Percentiles rank a stretch among this genome's conserved stretches.
phyloP scores from a whole-genome alignment of 2,888 invertebrate species.

The Alloscopus bannaensis region DNA sequence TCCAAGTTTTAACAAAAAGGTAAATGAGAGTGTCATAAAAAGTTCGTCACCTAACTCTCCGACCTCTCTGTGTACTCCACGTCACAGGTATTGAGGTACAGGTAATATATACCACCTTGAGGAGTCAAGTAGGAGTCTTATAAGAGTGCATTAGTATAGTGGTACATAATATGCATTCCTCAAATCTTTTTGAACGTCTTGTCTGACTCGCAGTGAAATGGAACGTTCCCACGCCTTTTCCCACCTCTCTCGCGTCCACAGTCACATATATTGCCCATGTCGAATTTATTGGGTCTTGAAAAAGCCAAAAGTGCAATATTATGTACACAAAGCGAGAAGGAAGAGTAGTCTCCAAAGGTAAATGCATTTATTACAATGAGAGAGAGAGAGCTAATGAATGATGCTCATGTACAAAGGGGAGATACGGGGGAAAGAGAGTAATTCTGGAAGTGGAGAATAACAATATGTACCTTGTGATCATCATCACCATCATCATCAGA shows the following conservation, averaged over 20 bases:
- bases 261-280: too few relatives aligned
- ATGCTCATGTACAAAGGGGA: neutral
- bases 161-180: slow-evolving; percentile 11
- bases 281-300: slow-evolving; percentile 67
- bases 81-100: neutral
- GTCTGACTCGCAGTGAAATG: slow-evolving; percentile 29
- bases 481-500: slow-evolving; percentile 2
- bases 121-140: neutral
- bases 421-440: slow-evolving; percentile 30
- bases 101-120: neutral
- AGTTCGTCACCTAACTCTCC: slow-evolving; percentile 57
- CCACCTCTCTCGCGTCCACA: too few relatives aligned
- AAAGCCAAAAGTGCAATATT: slow-evolving; percentile 56
- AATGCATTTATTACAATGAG: too few relatives aligned
- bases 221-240: slow-evolving; percentile 70
- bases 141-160: slow-evolving; percentile 22
- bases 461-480: slow-evolving; percentile 30
- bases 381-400: too few relatives aligned
- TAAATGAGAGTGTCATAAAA: slow-evolving; percentile 73
- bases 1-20: slow-evolving; percentile 60
- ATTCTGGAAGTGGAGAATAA: slow-evolving; percentile 39
- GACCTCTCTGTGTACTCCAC: neutral
- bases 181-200: too few relatives aligned
- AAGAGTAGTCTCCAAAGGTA: too few relatives aligned
- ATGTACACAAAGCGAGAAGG: too few relatives aligned